Conservation (phyloP, 2,888 invertebrate species). For the Chymomyza caudatula region DNA sequence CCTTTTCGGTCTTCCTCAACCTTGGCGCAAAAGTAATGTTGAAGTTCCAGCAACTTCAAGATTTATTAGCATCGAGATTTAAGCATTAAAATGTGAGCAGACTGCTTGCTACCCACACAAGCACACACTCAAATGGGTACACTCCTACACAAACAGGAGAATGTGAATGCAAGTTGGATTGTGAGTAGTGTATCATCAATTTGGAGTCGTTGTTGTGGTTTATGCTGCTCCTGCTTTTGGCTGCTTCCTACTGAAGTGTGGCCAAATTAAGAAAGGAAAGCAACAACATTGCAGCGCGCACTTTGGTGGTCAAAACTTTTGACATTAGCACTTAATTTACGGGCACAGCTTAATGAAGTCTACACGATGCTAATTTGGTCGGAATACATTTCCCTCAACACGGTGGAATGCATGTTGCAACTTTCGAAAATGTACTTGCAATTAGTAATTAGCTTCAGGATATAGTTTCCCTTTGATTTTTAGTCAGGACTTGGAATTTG, state of each 20-base stretch:
- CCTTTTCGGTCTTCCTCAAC: conserved; percentile 1
- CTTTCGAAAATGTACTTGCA: background rate
- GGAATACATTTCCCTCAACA: conserved; percentile 35
- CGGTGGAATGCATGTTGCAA: background rate
- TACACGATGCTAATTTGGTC: conserved; percentile 71
- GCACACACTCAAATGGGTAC: background rate
- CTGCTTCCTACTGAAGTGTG: conserved; percentile 57
- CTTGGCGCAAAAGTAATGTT: conserved; percentile 57
- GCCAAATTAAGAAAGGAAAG: conserved; percentile 6
- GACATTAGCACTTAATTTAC: conserved; percentile 72
- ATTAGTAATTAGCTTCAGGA: background rate
- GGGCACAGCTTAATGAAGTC: conserved; percentile 73
- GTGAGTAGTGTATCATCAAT: conserved; percentile 62
- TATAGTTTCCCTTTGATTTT: background rate
- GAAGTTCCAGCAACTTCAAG: conserved; percentile 75
- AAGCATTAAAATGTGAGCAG: conserved; percentile 74
- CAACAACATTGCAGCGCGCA: conserved; percentile 47
- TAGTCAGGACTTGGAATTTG: background rate
- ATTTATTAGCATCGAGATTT: conserved; percentile 77
- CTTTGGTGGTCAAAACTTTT: conserved; percentile 66
- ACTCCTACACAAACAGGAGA: conserved; percentile 3
- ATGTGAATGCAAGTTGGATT: conserved; percentile 70
- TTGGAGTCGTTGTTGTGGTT: conserved; percentile 29
- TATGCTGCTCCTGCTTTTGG: conserved; percentile 38
- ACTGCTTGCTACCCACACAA: conserved; percentile 54